Percentiles rank a stretch among this genome's conserved stretches.
Conservation (phyloP, 2,797 vertebrate genomes). For the Chloroceryle inda region DNA sequence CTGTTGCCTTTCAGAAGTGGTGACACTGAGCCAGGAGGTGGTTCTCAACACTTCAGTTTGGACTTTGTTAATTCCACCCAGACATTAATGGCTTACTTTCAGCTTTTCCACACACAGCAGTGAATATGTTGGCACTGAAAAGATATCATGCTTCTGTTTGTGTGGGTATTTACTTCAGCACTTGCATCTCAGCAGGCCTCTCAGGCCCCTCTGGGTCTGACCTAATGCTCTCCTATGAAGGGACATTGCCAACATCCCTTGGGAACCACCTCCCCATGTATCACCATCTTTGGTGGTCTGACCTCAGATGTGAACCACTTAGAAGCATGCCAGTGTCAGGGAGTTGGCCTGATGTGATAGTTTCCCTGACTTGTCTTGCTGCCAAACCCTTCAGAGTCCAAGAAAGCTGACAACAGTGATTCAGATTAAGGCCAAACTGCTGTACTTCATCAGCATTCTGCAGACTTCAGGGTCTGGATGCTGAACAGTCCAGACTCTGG, state of each 20-base stretch:
- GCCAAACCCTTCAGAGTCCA: background rate
- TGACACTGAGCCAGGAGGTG: background rate
- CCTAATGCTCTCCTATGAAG: background rate
- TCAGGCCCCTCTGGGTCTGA: background rate
- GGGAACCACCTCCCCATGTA: background rate
- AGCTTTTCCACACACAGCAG: background rate
- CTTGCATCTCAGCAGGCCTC: background rate
- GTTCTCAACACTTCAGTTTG: background rate
- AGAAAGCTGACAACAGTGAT: background rate
- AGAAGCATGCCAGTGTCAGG: background rate
- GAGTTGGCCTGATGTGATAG: background rate
- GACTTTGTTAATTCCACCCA: background rate
- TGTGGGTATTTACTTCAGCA: background rate
- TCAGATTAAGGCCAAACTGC: background rate
- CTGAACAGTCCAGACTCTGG: background rate
- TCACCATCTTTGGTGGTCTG: accelerated
- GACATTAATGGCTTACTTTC: background rate
- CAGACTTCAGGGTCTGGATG: background rate
- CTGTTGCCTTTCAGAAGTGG: background rate
- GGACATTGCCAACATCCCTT: background rate
- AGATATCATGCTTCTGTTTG: background rate
- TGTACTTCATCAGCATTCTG: background rate
- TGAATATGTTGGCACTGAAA: background rate
- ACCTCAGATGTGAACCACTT: background rate
- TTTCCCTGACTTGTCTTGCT: background rate